Conservation (phyloP, 1,140 invertebrate genomes). For the Marisa cornuarietis region DNA sequence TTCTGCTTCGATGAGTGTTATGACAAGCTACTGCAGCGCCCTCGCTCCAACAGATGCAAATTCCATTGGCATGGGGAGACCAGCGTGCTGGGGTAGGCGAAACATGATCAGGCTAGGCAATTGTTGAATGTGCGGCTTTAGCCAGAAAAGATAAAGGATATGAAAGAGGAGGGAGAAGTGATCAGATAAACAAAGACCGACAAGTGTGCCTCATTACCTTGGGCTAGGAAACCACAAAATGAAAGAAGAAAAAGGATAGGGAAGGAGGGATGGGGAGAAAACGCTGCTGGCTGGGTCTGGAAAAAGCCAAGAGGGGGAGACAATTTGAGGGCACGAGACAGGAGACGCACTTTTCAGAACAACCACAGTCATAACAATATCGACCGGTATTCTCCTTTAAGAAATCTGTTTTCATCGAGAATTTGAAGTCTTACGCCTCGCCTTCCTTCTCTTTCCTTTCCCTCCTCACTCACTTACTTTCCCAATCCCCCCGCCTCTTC, state of each 20-base stretch:
- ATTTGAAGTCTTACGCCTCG: not conserved
- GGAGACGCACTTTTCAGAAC: not conserved
- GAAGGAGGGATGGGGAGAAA: not conserved
- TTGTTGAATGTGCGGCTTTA: conserved; percentile 9
- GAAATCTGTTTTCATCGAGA: too few species aligned
- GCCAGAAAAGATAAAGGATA: not conserved
- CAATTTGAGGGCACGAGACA: not conserved
- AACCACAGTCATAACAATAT: not conserved
- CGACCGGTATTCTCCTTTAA: too few species aligned
- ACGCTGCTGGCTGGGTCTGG: too few species aligned
- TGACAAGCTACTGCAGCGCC: conserved; percentile 8
- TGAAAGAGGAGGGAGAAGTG: not conserved
- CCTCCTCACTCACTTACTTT: not conserved
- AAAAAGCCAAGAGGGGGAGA: too few species aligned
- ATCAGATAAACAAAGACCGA: conserved; percentile 20
- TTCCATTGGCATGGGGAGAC: conserved; percentile 6
- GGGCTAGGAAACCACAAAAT: conserved; percentile 3
- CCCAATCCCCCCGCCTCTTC: not conserved
- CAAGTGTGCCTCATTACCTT: conserved; percentile 13
- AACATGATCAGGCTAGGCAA: conserved; percentile 12
- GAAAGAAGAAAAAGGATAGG: not conserved
- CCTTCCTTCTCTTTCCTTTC: not conserved
- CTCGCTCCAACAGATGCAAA: conserved; percentile 11
- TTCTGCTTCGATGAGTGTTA: conserved; percentile 16
- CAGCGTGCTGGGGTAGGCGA: not conserved